These are phyloP conservation scores for Drosophila nebulosa DNA, from an alignment of 1,140 invertebrate genomes.

Conservation along the genomic window DNA sequence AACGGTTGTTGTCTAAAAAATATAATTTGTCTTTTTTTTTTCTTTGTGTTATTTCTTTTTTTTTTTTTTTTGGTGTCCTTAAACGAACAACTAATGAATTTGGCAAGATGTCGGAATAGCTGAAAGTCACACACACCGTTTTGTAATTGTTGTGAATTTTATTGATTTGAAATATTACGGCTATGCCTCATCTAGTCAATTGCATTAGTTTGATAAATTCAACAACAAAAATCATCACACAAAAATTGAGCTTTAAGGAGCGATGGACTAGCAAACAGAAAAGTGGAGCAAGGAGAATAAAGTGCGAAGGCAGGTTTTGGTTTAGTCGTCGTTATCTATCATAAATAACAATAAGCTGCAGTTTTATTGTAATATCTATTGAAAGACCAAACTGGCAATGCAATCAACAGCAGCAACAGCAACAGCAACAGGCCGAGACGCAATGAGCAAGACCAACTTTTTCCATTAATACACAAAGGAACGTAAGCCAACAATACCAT, in stretches of 20 bases:
- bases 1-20: conserved; percentile 47
- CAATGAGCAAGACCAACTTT: conserved; percentile 36
- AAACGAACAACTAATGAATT: conserved; percentile 70
- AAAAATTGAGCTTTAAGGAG: too few relatives aligned
- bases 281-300: too few relatives aligned
- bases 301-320: background rate
- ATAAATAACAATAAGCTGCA: conserved; percentile 41
- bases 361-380: conserved; percentile 55
- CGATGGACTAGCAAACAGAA: too few relatives aligned
- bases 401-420: conserved; percentile 49
- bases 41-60: conserved; percentile 25
- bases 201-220: conserved; percentile 63
- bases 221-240: background rate
- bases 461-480: conserved; percentile 60
- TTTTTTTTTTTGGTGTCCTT: conserved; percentile 5
- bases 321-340: conserved; percentile 13
- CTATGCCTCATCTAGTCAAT: conserved; percentile 81
- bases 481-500: conserved; percentile 15
- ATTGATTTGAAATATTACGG: conserved; percentile 61
- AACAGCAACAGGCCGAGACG: background rate
- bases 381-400: conserved; percentile 37
- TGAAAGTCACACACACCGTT: conserved; percentile 57
- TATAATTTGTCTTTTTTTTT: background rate
- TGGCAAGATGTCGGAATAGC: conserved; percentile 81
- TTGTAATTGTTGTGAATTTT: conserved; percentile 38